phyloP scores from a whole-genome alignment of 2,888 invertebrate genomes.

The Morinoia aosen region DNA sequence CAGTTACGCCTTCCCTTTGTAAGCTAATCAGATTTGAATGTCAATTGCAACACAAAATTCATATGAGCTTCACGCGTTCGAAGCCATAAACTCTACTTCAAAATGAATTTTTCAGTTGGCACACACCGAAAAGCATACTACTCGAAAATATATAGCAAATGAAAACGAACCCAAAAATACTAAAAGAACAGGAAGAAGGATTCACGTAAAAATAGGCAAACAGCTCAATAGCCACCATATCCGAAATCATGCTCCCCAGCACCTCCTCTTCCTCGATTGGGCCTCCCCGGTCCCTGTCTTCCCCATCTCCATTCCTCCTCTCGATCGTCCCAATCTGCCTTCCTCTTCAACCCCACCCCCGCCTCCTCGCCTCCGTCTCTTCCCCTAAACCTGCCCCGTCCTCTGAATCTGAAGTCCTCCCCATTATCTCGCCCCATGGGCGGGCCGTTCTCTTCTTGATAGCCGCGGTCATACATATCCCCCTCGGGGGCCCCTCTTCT shows the following conservation, averaged over 20 bases:
- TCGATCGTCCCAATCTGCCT: constrained; percentile 53
- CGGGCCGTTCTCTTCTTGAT: neutral
- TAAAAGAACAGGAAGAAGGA: neutral
- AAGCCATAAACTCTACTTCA: neutral
- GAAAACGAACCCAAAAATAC: constrained; percentile 14
- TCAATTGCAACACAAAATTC: neutral
- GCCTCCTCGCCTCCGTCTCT: constrained; percentile 36
- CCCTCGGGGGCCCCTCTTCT: neutral
- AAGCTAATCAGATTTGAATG: neutral
- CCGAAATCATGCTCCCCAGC: constrained; percentile 1
- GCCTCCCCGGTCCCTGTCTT: constrained; percentile 36
- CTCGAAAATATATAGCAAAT: neutral
- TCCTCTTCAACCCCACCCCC: constrained; percentile 48
- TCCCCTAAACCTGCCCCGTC: constrained; percentile 9
- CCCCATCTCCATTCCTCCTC: constrained; percentile 50
- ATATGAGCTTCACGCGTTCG: neutral
- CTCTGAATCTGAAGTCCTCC: constrained; percentile 1
- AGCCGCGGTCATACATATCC: neutral
- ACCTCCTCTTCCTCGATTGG: constrained; percentile 50
- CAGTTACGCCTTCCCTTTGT: neutral
- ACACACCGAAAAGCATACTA: neutral
- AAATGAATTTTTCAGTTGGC: neutral
- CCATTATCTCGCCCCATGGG: neutral
- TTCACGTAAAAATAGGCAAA: constrained; percentile 3
- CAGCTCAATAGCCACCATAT: neutral